These are phyloP conservation scores for Rhysida immarginata DNA, from an alignment of 1,140 invertebrate species.

Conservation along the genomic window DNA sequence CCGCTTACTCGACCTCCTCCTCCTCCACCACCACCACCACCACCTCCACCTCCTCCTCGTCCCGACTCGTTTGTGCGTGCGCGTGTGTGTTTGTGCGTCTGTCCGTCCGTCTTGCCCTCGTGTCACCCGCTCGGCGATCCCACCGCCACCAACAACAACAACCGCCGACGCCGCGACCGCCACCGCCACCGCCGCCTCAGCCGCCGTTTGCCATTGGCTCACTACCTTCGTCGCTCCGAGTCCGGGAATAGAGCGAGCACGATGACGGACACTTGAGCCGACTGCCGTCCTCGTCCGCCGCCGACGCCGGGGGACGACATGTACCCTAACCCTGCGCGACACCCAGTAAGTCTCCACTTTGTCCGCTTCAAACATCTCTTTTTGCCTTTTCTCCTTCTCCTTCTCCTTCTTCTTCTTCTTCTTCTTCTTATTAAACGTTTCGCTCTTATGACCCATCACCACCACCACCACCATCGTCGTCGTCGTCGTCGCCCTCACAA, in stretches of 20 bases:
- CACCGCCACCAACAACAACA: not conserved
- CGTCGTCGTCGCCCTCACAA: too few species aligned
- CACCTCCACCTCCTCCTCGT: not conserved
- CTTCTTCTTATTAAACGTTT: too few species aligned
- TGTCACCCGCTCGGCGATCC: not conserved
- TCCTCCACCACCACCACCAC: not conserved
- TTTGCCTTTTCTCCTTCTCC: not conserved
- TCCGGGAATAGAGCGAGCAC: too few species aligned
- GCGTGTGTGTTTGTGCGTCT: not conserved
- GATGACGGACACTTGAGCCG: too few species aligned
- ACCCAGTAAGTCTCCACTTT: constrained; percentile 33
- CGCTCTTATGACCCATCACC: too few species aligned
- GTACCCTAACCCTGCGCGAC: constrained; percentile 27
- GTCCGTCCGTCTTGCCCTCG: not conserved
- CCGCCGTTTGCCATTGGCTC: not conserved
- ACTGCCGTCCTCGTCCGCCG: not conserved
- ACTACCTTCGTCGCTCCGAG: not conserved
- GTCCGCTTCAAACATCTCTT: too few species aligned
- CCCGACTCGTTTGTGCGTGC: too few species aligned
- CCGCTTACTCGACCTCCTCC: not conserved
- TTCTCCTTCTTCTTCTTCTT: too few species aligned
- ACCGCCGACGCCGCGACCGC: not conserved
- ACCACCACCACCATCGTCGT: too few species aligned
- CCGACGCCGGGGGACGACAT: constrained; percentile 14
- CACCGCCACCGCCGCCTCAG: not conserved